Evolutionary conservation across 2,113 vertebrate species (phyloP), one percentile per base, ranked within the genome.

Genomic region (Misgurnus anguillicaudatus): DNA sequence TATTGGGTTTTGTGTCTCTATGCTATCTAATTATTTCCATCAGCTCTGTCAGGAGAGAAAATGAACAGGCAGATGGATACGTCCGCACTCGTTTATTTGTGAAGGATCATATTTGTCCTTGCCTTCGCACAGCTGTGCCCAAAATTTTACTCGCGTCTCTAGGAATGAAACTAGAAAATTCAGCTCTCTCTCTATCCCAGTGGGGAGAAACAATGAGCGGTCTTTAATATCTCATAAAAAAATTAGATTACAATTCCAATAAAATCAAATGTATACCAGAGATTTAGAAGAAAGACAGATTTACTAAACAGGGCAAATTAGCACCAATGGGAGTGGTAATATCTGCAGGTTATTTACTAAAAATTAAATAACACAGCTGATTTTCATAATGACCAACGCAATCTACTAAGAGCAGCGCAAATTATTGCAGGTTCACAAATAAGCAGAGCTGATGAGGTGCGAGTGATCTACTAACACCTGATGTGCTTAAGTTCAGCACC

Each of bases 81-180:
- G 68, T 53, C 68, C 19, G 68, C 16, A 71, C 68, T 71, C 24
- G 55, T 73, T 57, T 73, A 58, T 60, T 73, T 24, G n/a, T 3
- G 17, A 53, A 57, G 39, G 70, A 73, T 60, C 39, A 60, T 73
- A 73, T 73, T 55, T 58, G 13, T 45, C 19, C 38, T 14, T 60
- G 5, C 31, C 11, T 73, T 24, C 38, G n/a, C 36, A 17, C 70
- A 73, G 70, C 70, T 73, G 70, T 38, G 6, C 36, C n/a, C 38
- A 60, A 41, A 42, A 73, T 42, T n/a, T 42, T 38, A 60, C 58
- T 53, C n/a, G 36, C 11, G n/a, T 5, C 47, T 17, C 47, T 16
- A 31, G 0, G 16, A 70, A 51, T 51, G 48, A 55, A 53, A 55
- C 4, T 13, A 48, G 19, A 69, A 51, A 51, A 69, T 45, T 48